These are phyloP conservation scores for Monochamus saltuarius DNA, from an alignment of 1,140 invertebrate species.

Conservation along the genomic window DNA sequence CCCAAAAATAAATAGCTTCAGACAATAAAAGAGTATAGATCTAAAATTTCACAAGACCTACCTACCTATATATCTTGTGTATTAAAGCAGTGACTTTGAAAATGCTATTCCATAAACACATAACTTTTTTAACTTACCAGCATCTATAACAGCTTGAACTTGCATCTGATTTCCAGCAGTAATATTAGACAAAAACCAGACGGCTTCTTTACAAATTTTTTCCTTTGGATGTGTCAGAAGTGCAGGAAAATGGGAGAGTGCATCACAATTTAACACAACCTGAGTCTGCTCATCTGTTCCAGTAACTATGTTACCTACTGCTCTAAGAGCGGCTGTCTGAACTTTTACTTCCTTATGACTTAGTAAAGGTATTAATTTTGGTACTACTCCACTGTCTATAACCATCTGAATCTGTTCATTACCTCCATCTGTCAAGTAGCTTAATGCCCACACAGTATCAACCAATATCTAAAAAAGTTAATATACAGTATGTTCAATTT, in stretches of 20 bases:
- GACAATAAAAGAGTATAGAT: too few relatives aligned
- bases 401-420: constrained; percentile 99
- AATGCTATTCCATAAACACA: not conserved
- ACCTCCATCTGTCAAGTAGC: constrained; percentile 97
- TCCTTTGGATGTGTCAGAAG: constrained; percentile 88
- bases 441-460: constrained; percentile 98
- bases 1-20: too few relatives aligned
- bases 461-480: constrained; percentile 82
- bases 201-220: constrained; percentile 89
- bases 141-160: constrained; percentile 98
- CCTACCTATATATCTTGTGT: too few relatives aligned
- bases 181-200: constrained; percentile 99
- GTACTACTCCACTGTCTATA: constrained; percentile 93
- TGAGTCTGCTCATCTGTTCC: constrained; percentile 96
- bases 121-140: constrained; percentile 53
- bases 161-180: constrained; percentile 97
- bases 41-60: too few relatives aligned
- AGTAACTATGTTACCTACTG: constrained; percentile 98
- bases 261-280: constrained; percentile 88
- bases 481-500: too few relatives aligned
- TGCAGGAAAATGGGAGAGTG: constrained; percentile 87
- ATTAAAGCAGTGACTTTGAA: too few relatives aligned
- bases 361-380: constrained; percentile 90
- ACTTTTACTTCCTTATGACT: constrained; percentile 97
- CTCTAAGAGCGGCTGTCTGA: constrained; percentile 93